A percentile compares a stretch with the other conserved stretches of the same genome.
These are phyloP conservation scores for Reticulitermes speratus DNA, from an alignment of 1,140 invertebrate genomes.

Conservation along the genomic window DNA sequence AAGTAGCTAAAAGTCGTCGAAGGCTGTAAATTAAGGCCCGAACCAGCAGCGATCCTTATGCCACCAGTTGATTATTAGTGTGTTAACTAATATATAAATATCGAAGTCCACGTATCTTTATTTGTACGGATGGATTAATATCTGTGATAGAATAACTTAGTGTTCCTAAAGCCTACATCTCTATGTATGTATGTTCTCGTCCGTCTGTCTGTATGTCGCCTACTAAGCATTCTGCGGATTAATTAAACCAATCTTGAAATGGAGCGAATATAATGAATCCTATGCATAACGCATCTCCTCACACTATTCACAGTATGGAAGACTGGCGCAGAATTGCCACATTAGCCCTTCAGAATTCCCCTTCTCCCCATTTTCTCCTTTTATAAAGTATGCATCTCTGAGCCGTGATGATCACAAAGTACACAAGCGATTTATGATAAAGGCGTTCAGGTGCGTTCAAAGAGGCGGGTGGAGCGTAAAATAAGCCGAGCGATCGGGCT, in stretches of 20 bases:
- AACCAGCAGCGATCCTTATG: no score
- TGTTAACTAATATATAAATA: no score
- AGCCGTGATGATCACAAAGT: slow-evolving; percentile 4
- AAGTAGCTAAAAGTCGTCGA: no score
- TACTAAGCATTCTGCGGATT: background rate
- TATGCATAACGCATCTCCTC: slow-evolving; percentile 4
- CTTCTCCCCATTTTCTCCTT: background rate
- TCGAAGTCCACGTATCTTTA: no score
- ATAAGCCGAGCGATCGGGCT: slow-evolving; percentile 16
- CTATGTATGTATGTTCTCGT: no score
- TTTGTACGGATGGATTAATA: no score
- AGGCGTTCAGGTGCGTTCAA: slow-evolving; percentile 16
- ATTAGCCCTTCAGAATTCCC: background rate
- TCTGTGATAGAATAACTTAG: no score
- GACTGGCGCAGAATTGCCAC: slow-evolving; percentile 7
- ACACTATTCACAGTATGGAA: slow-evolving; percentile 8
- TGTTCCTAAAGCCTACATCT: no score
- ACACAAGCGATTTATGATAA: slow-evolving; percentile 19
- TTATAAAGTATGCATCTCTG: slow-evolving; percentile 16
- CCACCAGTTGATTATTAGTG: no score
- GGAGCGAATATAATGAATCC: background rate
- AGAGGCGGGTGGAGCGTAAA: background rate
- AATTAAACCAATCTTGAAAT: slow-evolving; percentile 14
- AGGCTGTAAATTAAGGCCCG: no score
- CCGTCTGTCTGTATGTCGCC: no score